A percentile compares a stretch with the other conserved stretches of the same genome.
phyloP scores from a whole-genome alignment of 2,888 invertebrate species.

The Lutraria lutraria region DNA sequence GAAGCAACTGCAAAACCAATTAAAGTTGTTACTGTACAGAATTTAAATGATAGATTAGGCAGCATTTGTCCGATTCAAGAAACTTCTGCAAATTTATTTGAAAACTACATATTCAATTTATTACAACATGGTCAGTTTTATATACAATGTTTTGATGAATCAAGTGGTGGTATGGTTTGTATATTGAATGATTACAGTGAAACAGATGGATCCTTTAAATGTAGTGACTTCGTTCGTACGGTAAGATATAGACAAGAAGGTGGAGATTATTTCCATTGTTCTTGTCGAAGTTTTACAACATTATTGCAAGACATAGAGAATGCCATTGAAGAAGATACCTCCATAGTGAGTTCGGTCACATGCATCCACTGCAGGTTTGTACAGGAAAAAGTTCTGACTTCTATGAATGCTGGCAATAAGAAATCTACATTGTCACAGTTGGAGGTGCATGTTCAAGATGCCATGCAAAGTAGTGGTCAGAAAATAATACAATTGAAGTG shows the following conservation, averaged over 20 bases:
- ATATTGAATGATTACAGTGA: constrained; percentile 25
- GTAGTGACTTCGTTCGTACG: constrained; percentile 21
- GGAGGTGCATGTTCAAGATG: too few relatives aligned
- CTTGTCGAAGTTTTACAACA: not conserved
- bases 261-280: constrained; percentile 19
- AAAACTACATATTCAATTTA: not conserved
- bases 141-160: not conserved
- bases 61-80: not conserved
- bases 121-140: constrained; percentile 15
- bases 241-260: not conserved
- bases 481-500: too few relatives aligned
- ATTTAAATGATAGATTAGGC: not conserved
- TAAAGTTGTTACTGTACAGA: not conserved
- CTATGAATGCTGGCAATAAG: too few relatives aligned
- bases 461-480: too few relatives aligned
- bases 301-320: not conserved
- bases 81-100: not conserved
- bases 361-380: too few relatives aligned
- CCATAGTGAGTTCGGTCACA: too few relatives aligned
- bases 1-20: too few relatives aligned
- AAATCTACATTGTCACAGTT: too few relatives aligned
- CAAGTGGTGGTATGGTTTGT: not conserved
- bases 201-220: constrained; percentile 26
- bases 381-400: too few relatives aligned
- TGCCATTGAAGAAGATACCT: too few relatives aligned